phyloP scores from a whole-genome alignment of 2,113 vertebrate species.

The Leptosomus discolor region DNA sequence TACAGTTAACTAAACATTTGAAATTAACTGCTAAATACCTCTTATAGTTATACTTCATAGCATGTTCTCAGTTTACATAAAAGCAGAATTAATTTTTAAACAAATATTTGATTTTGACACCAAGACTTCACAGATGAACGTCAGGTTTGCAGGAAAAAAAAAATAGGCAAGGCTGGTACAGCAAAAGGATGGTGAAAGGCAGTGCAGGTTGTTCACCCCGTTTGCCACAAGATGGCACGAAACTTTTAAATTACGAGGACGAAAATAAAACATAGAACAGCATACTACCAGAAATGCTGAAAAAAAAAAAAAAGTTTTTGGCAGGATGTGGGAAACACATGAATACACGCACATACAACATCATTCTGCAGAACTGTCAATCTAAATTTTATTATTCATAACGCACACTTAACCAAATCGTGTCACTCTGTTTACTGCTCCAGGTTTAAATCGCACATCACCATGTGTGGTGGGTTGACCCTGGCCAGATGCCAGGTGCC shows the following conservation, averaged over 20 bases:
- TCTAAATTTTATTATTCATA: neutral
- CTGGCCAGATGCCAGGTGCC: no score
- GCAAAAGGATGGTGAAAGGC: neutral
- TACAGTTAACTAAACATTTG: neutral
- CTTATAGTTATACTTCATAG: neutral
- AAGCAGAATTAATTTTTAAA: neutral
- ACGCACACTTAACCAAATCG: neutral
- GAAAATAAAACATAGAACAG: fast-evolving
- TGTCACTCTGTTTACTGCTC: neutral
- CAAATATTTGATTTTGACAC: fast-evolving
- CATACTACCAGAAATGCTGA: fast-evolving
- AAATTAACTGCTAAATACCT: neutral
- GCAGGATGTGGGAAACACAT: neutral
- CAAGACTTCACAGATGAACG: fast-evolving
- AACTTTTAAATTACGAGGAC: fast-evolving
- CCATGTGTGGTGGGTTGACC: no score
- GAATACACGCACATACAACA: fast-evolving
- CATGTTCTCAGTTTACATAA: neutral
- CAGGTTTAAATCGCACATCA: neutral
- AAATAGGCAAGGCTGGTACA: no score
- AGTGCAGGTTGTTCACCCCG: fast-evolving
- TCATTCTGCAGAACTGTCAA: fast-evolving
- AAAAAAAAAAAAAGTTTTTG: neutral
- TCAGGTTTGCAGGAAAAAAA: neutral
- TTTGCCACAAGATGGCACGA: constrained; percentile 16